Evolutionary conservation across 2,888 invertebrate species (phyloP).

Genomic region (Schrankia costaestrigalis): DNA sequence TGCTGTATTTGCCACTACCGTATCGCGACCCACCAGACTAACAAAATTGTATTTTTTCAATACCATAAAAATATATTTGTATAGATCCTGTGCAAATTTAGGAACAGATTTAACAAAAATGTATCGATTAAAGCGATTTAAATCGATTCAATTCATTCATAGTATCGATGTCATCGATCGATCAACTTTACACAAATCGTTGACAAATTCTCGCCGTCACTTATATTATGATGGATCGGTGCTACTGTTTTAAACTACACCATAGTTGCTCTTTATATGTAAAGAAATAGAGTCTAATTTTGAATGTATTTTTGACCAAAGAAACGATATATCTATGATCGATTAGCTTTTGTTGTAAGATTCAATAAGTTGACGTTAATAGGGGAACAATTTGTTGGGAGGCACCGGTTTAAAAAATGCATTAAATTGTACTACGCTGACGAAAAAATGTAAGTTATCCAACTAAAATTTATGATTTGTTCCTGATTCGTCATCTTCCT

Average conservation of each 20-base stretch:
- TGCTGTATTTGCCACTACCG: too few relatives aligned
- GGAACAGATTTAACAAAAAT: too few relatives aligned
- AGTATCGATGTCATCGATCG: slow-evolving; percentile 27
- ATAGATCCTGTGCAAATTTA: too few relatives aligned
- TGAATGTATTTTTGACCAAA: not conserved
- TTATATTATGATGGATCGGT: slow-evolving; percentile 46
- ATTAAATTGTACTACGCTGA: too few relatives aligned
- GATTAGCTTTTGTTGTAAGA: slow-evolving; percentile 13
- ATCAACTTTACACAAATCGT: slow-evolving; percentile 44
- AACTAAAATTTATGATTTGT: too few relatives aligned
- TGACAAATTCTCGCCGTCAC: slow-evolving; percentile 35
- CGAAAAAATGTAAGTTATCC: too few relatives aligned
- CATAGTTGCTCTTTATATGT: too few relatives aligned
- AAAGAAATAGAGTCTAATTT: slow-evolving; percentile 8
- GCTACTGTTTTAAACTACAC: slow-evolving; percentile 35
- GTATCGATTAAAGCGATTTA: too few relatives aligned
- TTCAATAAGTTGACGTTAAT: slow-evolving; percentile 14
- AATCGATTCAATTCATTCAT: slow-evolving; percentile 2
- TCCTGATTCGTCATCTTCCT: too few relatives aligned
- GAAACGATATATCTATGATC: slow-evolving; percentile 22
- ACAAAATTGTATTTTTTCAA: too few relatives aligned
- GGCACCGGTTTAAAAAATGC: slow-evolving; percentile 4
- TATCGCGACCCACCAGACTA: too few relatives aligned
- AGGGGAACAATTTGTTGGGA: slow-evolving; percentile 19
- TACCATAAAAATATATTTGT: too few relatives aligned